Percentiles rank a stretch among this genome's conserved stretches.
Conservation (phyloP, 2,888 invertebrate genomes). For the Deladenus siricidicola region DNA sequence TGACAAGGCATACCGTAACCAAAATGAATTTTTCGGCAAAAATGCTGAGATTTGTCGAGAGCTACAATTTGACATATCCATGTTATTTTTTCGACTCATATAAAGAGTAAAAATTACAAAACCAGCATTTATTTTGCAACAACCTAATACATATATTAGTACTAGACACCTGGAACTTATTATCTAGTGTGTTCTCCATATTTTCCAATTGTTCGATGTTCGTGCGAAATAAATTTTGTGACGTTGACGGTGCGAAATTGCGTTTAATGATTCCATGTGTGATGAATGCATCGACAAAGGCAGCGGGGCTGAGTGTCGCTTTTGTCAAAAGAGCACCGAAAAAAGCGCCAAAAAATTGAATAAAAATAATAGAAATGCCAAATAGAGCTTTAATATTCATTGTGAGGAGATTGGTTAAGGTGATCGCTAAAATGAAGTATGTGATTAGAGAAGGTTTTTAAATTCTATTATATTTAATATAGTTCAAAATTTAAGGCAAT, state of each 20-base stretch:
- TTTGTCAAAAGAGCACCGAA: constrained; percentile 21
- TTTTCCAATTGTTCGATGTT: too few relatives aligned
- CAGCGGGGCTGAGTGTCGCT: constrained; percentile 6
- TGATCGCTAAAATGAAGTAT: constrained; percentile 18
- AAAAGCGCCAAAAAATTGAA: constrained; percentile 27
- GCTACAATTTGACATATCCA: too few relatives aligned
- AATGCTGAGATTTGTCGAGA: too few relatives aligned
- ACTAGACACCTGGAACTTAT: too few relatives aligned
- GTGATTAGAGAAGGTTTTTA: neutral
- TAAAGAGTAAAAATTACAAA: too few relatives aligned
- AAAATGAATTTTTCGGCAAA: too few relatives aligned
- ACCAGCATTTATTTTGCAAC: too few relatives aligned
- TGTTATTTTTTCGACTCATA: too few relatives aligned
- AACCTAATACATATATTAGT: too few relatives aligned
- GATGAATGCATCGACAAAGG: constrained; percentile 21
- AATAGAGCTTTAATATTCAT: constrained; percentile 15
- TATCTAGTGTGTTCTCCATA: too few relatives aligned
- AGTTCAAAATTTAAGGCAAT: neutral
- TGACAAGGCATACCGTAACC: too few relatives aligned
- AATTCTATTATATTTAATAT: neutral
- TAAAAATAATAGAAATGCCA: constrained; percentile 22
- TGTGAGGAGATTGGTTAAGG: constrained; percentile 17
- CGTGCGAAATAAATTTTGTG: neutral
- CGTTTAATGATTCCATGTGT: constrained; percentile 8
- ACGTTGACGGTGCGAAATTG: neutral